These are phyloP conservation scores for Euglossa dilemma DNA, from an alignment of 1,140 invertebrate species.

Conservation along the genomic window DNA sequence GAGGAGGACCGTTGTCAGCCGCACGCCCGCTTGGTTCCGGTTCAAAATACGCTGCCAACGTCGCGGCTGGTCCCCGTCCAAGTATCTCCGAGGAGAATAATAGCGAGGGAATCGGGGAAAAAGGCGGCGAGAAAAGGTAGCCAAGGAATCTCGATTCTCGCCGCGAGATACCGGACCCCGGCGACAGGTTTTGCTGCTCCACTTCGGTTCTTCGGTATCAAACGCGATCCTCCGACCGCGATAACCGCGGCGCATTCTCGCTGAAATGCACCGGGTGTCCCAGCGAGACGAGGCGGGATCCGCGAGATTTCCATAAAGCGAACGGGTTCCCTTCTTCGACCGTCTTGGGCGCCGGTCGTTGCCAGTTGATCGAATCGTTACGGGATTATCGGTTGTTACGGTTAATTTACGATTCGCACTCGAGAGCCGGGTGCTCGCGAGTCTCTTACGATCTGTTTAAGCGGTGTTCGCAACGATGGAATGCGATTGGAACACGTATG, in stretches of 20 bases:
- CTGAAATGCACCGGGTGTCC: neutral
- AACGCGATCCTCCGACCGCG: conserved; percentile 41
- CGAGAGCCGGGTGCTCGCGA: neutral
- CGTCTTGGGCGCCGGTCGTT: neutral
- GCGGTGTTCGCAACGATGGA: neutral
- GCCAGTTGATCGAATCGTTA: neutral
- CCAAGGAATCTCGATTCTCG: conserved; percentile 52
- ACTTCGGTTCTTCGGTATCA: conserved; percentile 52
- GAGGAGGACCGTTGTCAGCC: neutral
- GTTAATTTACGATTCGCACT: neutral
- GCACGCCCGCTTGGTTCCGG: neutral
- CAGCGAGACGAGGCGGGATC: neutral
- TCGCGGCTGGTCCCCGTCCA: conserved; percentile 7
- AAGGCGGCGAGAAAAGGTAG: conserved; percentile 24
- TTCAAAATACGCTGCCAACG: conserved; percentile 19
- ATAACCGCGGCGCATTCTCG: conserved; percentile 34
- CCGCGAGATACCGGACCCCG: conserved; percentile 33
- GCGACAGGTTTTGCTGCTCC: conserved; percentile 55
- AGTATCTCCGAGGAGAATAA: conserved; percentile 36
- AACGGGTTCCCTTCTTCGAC: too few species aligned
- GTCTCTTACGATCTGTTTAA: neutral
- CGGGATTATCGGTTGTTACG: neutral
- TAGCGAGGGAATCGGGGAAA: neutral
- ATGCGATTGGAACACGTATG: neutral
- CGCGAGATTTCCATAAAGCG: neutral